phyloP scores from a whole-genome alignment of 53 echinoderm and acorn worm genomes.

The Hippasteria phrygiana region DNA sequence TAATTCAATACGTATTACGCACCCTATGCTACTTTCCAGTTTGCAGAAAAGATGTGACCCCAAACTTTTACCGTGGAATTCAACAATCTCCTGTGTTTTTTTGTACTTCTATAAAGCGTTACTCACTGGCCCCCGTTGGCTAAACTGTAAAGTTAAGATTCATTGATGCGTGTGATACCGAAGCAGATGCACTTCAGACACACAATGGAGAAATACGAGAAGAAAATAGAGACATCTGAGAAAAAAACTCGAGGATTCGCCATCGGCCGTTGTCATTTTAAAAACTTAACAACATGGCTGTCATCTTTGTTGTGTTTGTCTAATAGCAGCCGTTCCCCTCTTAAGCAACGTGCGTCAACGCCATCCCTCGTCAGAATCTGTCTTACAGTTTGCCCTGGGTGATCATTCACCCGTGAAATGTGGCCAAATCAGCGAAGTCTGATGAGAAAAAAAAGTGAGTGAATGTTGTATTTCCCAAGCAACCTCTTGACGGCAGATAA shows the following conservation, averaged over 20 bases:
- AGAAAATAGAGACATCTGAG: background rate
- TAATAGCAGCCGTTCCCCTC: background rate
- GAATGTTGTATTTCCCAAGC: constrained; percentile 17
- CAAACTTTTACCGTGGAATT: no score
- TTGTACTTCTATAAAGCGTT: no score
- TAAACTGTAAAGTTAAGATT: background rate
- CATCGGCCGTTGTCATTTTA: constrained; percentile 39
- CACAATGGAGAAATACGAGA: background rate
- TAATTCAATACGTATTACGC: no score
- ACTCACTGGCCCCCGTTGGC: background rate
- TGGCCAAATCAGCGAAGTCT: constrained; percentile 36
- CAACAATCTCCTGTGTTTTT: no score
- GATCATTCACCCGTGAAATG: constrained; percentile 56
- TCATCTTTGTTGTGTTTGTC: constrained; percentile 45
- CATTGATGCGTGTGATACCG: constrained; percentile 25
- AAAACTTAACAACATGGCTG: constrained; percentile 46
- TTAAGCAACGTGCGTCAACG: constrained; percentile 2
- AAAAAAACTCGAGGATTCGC: constrained; percentile 11
- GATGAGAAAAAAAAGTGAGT: no score
- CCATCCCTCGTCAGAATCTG: background rate
- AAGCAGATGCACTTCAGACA: background rate
- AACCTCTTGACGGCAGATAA: constrained; percentile 1
- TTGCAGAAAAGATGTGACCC: no score
- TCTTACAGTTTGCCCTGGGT: constrained; percentile 37
- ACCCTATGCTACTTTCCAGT: no score